Conservation (phyloP, 2,888 invertebrate genomes). For the Cerastis rubricosa region DNA sequence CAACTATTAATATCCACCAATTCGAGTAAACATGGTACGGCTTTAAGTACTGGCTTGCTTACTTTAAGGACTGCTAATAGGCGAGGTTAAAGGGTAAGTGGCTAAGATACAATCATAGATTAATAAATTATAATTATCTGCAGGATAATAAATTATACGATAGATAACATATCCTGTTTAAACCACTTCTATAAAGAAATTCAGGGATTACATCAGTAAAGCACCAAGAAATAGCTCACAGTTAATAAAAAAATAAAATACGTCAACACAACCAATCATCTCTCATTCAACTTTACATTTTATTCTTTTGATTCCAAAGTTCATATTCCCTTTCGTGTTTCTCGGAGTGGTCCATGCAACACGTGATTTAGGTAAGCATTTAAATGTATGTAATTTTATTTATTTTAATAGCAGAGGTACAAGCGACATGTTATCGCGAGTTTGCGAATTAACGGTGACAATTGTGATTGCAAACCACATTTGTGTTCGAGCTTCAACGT, state of each 20-base stretch:
- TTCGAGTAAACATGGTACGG: constrained; percentile 32
- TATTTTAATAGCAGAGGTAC: constrained; percentile 74
- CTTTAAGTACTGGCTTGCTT: constrained; percentile 16
- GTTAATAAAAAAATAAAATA: constrained; percentile 49
- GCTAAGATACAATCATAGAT: constrained; percentile 21
- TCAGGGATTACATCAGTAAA: constrained; percentile 21
- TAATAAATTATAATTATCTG: constrained; percentile 46
- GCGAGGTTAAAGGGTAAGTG: constrained; percentile 29
- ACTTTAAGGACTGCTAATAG: constrained; percentile 37
- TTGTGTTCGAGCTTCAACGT: constrained; percentile 78
- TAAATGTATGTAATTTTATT: constrained; percentile 77
- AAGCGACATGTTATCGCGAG: constrained; percentile 81
- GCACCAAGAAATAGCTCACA: constrained; percentile 32
- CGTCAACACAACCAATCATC: not conserved
- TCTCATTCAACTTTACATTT: constrained; percentile 29
- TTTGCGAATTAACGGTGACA: constrained; percentile 88
- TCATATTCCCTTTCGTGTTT: constrained; percentile 34
- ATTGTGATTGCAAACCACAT: constrained; percentile 85
- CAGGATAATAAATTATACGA: constrained; percentile 2
- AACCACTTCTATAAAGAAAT: constrained; percentile 5
- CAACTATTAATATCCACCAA: constrained; percentile 3
- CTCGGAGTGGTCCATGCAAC: constrained; percentile 33
- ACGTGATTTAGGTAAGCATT: constrained; percentile 67
- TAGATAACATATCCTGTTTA: not conserved
- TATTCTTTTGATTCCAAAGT: constrained; percentile 9